These are phyloP conservation scores for Delphinapterus leucas DNA, from an alignment of 2,113 vertebrate species.

Conservation along the genomic window DNA sequence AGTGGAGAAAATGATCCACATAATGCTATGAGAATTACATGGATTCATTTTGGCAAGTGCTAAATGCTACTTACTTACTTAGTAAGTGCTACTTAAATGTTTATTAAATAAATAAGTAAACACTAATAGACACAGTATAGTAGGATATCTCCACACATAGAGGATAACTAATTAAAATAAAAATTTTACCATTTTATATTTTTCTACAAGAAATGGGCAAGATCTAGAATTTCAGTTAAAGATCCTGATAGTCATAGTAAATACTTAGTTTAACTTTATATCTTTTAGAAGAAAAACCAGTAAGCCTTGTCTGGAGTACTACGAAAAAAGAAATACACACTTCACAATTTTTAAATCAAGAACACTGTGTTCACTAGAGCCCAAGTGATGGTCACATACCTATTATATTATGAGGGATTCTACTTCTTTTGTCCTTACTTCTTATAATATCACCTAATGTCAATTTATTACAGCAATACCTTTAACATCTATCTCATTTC, in stretches of 20 bases:
- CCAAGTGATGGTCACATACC: background rate
- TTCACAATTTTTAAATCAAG: background rate
- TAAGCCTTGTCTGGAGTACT: background rate
- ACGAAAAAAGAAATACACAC: background rate
- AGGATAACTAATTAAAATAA: background rate
- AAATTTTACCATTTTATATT: background rate
- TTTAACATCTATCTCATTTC: background rate
- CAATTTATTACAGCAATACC: background rate
- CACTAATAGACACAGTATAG: background rate
- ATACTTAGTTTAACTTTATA: background rate
- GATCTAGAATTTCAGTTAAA: background rate
- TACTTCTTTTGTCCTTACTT: background rate
- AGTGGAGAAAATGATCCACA: background rate
- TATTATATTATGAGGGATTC: background rate
- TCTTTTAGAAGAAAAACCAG: background rate
- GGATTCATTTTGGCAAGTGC: background rate
- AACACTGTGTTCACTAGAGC: background rate
- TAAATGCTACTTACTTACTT: background rate
- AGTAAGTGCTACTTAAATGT: background rate
- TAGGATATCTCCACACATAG: background rate
- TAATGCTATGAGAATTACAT: background rate
- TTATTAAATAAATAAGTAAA: slow-evolving; percentile 27
- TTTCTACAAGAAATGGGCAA: background rate
- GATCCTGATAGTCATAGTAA: background rate
- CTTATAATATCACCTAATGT: background rate